phyloP scores from a whole-genome alignment of 2,797 vertebrate genomes.

The Sphenopsis melanotis region DNA sequence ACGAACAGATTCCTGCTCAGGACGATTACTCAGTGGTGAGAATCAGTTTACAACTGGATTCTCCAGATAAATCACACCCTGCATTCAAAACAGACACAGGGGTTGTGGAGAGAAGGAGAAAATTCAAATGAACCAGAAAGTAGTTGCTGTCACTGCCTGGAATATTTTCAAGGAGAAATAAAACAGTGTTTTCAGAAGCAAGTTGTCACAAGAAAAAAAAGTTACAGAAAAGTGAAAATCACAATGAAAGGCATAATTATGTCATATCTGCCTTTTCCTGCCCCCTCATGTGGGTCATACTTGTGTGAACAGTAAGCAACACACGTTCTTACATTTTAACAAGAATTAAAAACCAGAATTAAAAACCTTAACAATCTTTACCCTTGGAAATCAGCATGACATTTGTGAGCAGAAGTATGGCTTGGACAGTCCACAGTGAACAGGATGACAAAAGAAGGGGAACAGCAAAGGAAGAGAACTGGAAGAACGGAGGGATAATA shows the following conservation, averaged over 20 bases:
- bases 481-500: not conserved
- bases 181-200: not conserved
- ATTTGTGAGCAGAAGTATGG: not conserved
- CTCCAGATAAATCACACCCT: not conserved
- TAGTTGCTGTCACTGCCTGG: not conserved
- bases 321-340: not conserved
- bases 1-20: not conserved
- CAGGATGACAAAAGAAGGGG: not conserved
- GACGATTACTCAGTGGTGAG: not conserved
- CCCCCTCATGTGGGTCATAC: not conserved
- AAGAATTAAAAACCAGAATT: not conserved
- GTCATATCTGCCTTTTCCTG: not conserved
- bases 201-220: not conserved
- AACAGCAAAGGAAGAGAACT: not conserved
- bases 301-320: not conserved
- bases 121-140: not conserved
- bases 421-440: not conserved
- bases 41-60: not conserved
- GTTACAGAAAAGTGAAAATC: not conserved
- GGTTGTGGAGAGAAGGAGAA: not conserved
- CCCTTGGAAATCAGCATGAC: not conserved
- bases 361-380: not conserved
- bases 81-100: not conserved
- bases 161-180: not conserved
- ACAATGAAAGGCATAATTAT: not conserved